phyloP scores from a whole-genome alignment of 2,797 vertebrate species.

The Epinephelus coioides region DNA sequence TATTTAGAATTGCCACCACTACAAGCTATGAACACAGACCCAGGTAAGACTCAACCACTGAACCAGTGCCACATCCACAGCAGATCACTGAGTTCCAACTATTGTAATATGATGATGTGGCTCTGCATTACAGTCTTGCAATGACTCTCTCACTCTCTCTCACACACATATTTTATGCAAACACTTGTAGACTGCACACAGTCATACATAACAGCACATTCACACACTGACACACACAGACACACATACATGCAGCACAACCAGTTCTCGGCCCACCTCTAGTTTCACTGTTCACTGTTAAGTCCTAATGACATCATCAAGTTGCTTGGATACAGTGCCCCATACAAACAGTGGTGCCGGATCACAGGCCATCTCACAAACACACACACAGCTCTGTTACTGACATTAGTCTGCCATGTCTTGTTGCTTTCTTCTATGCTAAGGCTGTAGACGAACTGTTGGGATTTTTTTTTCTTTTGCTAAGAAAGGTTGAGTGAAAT shows the following conservation, averaged over 20 bases:
- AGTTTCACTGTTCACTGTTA: slow-evolving; percentile 61
- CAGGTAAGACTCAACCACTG: not conserved
- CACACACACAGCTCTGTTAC: slow-evolving; percentile 20
- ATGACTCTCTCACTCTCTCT: no score
- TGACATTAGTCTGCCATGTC: slow-evolving; percentile 29
- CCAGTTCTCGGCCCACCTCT: slow-evolving; percentile 47
- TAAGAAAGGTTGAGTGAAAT: no score
- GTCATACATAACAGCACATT: not conserved
- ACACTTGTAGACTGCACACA: not conserved
- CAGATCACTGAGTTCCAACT: no score
- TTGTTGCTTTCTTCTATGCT: slow-evolving; percentile 7
- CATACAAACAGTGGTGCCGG: slow-evolving; percentile 61
- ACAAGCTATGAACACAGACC: not conserved
- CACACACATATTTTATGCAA: not conserved
- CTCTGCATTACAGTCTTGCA: no score
- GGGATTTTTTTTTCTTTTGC: no score
- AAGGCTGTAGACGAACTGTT: no score
- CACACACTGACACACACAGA: not conserved
- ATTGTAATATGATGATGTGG: no score
- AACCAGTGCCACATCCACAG: not conserved
- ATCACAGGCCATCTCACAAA: slow-evolving; percentile 35
- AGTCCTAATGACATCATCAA: slow-evolving; percentile 54
- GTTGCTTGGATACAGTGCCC: slow-evolving; percentile 63
- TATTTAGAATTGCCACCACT: not conserved
- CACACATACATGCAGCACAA: slow-evolving; percentile 13